These are phyloP conservation scores for Trematomus bernacchii DNA, from an alignment of 2,797 vertebrate genomes.

Conservation along the genomic window DNA sequence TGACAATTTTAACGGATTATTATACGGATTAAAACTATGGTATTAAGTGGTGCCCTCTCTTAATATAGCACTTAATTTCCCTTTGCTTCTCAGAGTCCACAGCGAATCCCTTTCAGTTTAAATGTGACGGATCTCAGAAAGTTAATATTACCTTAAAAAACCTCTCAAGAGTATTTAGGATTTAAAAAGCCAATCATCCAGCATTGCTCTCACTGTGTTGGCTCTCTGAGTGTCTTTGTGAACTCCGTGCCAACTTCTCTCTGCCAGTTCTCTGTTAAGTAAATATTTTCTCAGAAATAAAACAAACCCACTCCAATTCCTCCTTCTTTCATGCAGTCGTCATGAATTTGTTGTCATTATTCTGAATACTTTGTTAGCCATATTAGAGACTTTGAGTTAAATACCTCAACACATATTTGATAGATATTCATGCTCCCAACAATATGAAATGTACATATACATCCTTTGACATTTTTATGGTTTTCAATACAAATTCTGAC, in stretches of 20 bases:
- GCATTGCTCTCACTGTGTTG: not conserved
- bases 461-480: too few species aligned
- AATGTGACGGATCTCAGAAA: not conserved
- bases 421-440: not conserved
- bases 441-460: too few species aligned
- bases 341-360: not conserved
- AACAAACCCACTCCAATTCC: not conserved
- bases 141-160: not conserved
- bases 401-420: too few species aligned
- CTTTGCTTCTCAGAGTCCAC: not conserved
- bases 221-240: constrained; percentile 3
- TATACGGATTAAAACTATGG: too few species aligned
- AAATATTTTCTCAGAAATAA: not conserved
- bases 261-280: not conserved
- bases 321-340: not conserved
- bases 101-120: constrained; percentile 12
- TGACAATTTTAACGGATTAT: too few species aligned
- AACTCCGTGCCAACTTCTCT: not conserved
- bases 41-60: not conserved
- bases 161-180: not conserved
- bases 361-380: not conserved
- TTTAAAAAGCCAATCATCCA: not conserved
- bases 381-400: too few species aligned
- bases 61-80: not conserved
- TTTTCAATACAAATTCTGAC: too few species aligned